These are phyloP conservation scores for Propithecus deckenii DNA, from an alignment of 2,797 vertebrate genomes.

Conservation along the genomic window DNA sequence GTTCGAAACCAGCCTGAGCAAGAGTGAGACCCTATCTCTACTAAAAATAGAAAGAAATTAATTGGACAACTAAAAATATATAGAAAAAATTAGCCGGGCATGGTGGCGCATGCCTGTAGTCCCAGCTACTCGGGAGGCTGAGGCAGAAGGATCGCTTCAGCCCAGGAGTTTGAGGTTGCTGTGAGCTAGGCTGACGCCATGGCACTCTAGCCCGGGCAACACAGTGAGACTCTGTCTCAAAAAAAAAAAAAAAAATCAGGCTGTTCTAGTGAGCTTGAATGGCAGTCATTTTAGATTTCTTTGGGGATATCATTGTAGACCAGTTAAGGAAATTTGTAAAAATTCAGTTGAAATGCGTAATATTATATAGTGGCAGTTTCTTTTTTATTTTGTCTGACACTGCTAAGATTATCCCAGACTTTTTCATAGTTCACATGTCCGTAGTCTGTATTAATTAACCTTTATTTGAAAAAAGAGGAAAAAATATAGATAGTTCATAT, in stretches of 20 bases:
- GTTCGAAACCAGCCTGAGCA: no score
- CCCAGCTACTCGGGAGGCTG: no score
- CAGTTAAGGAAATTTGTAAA: constrained; percentile 29
- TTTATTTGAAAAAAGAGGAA: neutral
- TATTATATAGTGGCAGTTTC: neutral
- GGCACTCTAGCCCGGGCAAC: no score
- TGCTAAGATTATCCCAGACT: neutral
- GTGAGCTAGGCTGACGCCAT: no score
- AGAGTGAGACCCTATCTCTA: no score
- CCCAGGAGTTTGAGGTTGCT: no score
- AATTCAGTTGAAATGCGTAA: neutral
- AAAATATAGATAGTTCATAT: neutral
- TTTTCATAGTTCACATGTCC: neutral
- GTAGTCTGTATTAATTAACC: neutral
- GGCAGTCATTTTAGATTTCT: neutral
- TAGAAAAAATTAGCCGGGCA: no score
- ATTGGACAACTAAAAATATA: no score
- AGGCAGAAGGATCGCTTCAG: no score
- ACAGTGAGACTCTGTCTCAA: no score
- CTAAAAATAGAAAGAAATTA: no score
- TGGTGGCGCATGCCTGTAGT: no score
- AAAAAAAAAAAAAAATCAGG: neutral
- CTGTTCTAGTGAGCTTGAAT: constrained; percentile 3
- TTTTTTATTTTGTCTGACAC: neutral
- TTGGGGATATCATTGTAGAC: neutral